phyloP scores from a whole-genome alignment of 2,113 vertebrate genomes.

The Burhinus oedicnemus region DNA sequence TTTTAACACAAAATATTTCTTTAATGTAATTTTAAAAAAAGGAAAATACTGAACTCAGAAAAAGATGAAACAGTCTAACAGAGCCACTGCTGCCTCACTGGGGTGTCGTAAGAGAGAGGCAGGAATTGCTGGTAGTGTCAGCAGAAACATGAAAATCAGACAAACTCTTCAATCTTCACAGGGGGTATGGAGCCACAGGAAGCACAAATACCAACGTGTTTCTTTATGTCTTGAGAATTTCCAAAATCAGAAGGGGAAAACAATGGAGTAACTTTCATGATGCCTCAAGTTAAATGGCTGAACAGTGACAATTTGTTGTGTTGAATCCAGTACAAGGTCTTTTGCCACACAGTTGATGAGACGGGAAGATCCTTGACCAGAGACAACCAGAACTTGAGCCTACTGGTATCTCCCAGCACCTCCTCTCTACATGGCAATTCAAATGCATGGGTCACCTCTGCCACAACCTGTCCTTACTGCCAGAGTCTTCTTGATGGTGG shows the following conservation, averaged over 20 bases:
- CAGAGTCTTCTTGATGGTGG: rapidly evolving
- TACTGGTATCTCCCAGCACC: neutral
- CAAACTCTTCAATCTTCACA: neutral
- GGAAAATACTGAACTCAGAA: neutral
- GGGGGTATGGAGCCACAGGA: neutral
- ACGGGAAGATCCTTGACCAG: neutral
- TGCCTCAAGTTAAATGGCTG: neutral
- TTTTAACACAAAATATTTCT: neutral
- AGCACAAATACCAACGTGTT: neutral
- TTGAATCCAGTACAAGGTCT: neutral
- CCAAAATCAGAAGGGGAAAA: neutral
- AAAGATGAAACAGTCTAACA: neutral
- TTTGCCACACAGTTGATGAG: neutral
- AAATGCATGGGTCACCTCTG: neutral
- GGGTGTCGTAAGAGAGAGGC: neutral
- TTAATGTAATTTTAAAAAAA: neutral
- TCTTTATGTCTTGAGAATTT: neutral
- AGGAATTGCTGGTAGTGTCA: neutral
- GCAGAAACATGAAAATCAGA: neutral
- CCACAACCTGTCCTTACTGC: neutral
- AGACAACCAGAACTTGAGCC: neutral
- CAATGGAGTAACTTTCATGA: neutral
- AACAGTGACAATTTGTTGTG: neutral
- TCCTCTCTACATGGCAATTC: neutral
- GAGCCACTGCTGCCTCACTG: neutral